A percentile compares a stretch with the other conserved stretches of the same genome.
Evolutionary conservation across 2,888 invertebrate species (phyloP).

Genomic region (Trichogramma dendrolimi): DNA sequence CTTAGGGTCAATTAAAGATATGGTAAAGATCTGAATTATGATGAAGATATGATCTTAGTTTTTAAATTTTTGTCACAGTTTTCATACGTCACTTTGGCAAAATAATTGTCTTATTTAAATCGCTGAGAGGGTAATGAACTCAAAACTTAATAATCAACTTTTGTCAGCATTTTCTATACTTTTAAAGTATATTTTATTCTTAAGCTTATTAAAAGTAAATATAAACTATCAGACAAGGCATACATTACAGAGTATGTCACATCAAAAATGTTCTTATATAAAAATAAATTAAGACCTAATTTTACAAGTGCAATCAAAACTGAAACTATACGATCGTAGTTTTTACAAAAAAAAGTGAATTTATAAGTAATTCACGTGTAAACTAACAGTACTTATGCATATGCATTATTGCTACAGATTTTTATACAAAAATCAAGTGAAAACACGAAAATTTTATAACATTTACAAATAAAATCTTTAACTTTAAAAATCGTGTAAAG

Average conservation of each 20-base stretch:
- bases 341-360: slow-evolving; percentile 2
- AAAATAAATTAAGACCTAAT: too few species aligned
- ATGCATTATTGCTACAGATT: slow-evolving; percentile 20
- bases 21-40: not conserved
- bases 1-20: not conserved
- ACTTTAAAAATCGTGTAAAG: slow-evolving; percentile 2
- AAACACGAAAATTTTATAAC: slow-evolving; percentile 17
- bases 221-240: too few species aligned
- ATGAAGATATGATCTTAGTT: not conserved
- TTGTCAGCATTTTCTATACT: too few species aligned
- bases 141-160: too few species aligned
- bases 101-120: too few species aligned
- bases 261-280: too few species aligned
- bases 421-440: slow-evolving; percentile 19
- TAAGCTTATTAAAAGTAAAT: too few species aligned
- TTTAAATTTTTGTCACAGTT: not conserved
- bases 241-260: too few species aligned
- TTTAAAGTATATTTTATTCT: too few species aligned
- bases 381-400: slow-evolving; percentile 20
- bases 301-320: too few species aligned
- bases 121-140: too few species aligned
- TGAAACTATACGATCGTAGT: not conserved
- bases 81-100: not conserved
- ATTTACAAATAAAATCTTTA: slow-evolving; percentile 11
- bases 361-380: slow-evolving; percentile 3